Conservation (phyloP, 1,140 invertebrate species). For the Anthonomus grandis region DNA sequence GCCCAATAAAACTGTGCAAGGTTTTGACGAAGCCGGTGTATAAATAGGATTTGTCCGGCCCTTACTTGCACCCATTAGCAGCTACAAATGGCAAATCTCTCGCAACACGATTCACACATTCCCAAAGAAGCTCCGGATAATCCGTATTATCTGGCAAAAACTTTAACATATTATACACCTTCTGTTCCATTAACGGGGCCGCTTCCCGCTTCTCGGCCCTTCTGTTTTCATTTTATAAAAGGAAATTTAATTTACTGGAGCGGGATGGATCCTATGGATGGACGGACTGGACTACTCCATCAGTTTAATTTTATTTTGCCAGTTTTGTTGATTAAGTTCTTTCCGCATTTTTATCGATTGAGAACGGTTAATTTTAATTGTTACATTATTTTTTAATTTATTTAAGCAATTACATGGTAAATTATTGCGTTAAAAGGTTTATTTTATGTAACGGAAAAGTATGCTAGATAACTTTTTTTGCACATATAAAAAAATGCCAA, state of each 20-base stretch:
- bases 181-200: constrained; percentile 29
- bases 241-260: constrained; percentile 14
- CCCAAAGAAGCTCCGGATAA: constrained; percentile 38
- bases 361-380: too few species aligned
- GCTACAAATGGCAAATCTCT: constrained; percentile 42
- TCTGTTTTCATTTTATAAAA: constrained; percentile 25
- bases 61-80: constrained; percentile 41
- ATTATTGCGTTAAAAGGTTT: too few species aligned
- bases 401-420: too few species aligned
- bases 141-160: constrained; percentile 36
- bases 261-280: too few species aligned
- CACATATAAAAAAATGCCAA: too few species aligned
- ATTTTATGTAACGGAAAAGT: too few species aligned
- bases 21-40: constrained; percentile 24
- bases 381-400: too few species aligned
- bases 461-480: too few species aligned
- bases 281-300: constrained; percentile 5
- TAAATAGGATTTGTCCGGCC: constrained; percentile 42
- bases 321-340: constrained; percentile 8
- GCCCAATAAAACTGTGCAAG: constrained; percentile 7
- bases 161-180: constrained; percentile 32
- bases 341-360: constrained; percentile 3
- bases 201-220: constrained; percentile 14
- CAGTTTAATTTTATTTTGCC: constrained; percentile 8
- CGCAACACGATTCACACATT: constrained; percentile 44